Evolutionary conservation across 2,888 invertebrate species (phyloP), one percentile per base, ranked within the genome.

Genomic region (Plusia festucae): DNA sequence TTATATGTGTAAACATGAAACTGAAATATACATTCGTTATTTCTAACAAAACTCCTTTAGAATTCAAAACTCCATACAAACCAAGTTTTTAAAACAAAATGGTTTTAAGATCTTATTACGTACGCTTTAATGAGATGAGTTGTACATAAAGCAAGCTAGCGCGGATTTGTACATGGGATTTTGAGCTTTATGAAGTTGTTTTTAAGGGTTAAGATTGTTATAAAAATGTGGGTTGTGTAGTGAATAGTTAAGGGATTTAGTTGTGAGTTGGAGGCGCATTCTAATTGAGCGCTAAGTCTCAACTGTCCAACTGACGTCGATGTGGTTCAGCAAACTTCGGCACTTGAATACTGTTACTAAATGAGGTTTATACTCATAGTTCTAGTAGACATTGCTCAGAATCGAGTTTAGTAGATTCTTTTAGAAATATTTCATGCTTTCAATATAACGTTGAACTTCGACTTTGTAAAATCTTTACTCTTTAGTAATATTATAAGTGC

Each of bases 231-330:
- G 8, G 46, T 18, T 18, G 46, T 16, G 8, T 46, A 46, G 46
- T 46, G 46, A 40, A 56, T 44, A 52, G 59, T 52, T 52, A 16
- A 51, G 8, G 40, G 59, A 53, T 40, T 52, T 51, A 40, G 32
- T 51, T 24, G 59, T 49, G 54, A 53, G 30, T 53, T 51, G 54
- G 46, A 46, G 34, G 56, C 52, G 55, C 27, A 55, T 34, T 18
- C 24, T 64, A 64, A 64, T 58, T 64, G 64, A 53, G 49, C 64
- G 49, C 40, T 44, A 60, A 53, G 53, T 53, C 27, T 44, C 53
- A 65, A 65, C 65, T 65, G 60, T 60, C 59, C 55, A 44, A 44
- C 55, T 44, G 44, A 3, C 15, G 24, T 44, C 40, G 15, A 56
- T 44, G 20, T 13, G 27, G 11, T 20, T 18, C 16, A 34, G 32